Percentiles rank a stretch among this genome's conserved stretches.
These are phyloP conservation scores for Drosophila elegans DNA, from an alignment of 1,140 invertebrate species.

Conservation along the genomic window DNA sequence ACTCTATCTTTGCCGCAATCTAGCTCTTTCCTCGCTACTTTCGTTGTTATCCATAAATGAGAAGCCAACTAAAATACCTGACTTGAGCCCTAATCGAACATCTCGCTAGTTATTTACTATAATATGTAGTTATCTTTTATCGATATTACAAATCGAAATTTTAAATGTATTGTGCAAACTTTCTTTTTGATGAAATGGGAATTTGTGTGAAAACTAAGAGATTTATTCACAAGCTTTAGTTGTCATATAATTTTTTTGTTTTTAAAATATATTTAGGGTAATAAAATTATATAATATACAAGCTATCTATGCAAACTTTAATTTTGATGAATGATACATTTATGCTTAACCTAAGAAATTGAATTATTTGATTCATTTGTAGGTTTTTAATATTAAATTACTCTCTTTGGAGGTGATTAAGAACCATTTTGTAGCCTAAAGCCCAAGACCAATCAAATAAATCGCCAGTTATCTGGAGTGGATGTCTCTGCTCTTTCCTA, in stretches of 20 bases:
- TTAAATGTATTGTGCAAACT: neutral
- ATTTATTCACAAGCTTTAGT: too few species aligned
- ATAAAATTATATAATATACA: too few species aligned
- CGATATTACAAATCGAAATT: neutral
- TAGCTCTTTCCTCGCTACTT: slow-evolving; percentile 8
- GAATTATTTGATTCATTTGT: too few species aligned
- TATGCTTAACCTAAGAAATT: too few species aligned
- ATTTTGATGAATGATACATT: too few species aligned
- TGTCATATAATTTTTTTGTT: neutral
- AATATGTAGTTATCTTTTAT: neutral
- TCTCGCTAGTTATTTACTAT: neutral
- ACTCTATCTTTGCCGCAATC: slow-evolving; percentile 13
- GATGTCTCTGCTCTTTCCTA: slow-evolving; percentile 13
- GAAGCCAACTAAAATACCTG: neutral
- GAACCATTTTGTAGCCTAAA: slow-evolving; percentile 1
- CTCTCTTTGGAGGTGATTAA: neutral
- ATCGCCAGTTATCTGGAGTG: slow-evolving; percentile 11
- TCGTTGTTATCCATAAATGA: slow-evolving; percentile 5
- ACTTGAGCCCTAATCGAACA: neutral
- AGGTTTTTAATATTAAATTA: too few species aligned
- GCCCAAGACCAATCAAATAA: neutral
- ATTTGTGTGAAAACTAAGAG: too few species aligned
- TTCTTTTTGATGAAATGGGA: neutral
- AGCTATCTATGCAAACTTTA: too few species aligned
- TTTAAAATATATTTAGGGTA: too few species aligned